Evolutionary conservation across 92 coral and sea anemone species (phyloP).

Genomic region (Bergia puertoricense): DNA sequence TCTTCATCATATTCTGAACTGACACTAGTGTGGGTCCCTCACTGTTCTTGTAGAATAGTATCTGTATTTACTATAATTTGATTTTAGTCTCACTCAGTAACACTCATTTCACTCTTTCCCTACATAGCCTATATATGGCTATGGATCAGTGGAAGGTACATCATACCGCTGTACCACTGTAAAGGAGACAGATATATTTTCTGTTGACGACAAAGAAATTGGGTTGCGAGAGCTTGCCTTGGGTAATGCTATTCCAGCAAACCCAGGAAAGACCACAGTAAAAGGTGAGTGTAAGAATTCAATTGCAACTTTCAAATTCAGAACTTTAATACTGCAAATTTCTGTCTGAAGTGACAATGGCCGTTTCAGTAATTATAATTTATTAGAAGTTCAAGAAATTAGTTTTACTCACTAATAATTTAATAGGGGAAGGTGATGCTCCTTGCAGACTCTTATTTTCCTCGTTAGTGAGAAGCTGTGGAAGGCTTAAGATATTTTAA

Average conservation of each 20-base stretch:
- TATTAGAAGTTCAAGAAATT: no score
- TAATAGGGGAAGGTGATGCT: no score
- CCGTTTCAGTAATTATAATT: neutral
- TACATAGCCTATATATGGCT: conserved; percentile 87
- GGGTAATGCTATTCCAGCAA: conserved; percentile 83
- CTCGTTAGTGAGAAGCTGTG: no score
- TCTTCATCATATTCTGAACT: no score
- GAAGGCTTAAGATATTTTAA: no score
- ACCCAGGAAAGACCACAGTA: conserved; percentile 78
- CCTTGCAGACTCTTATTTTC: no score
- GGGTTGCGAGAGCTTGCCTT: conserved; percentile 91
- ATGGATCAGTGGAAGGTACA: conserved; percentile 88
- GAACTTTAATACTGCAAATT: no score
- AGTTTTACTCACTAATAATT: no score
- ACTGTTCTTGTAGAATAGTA: no score
- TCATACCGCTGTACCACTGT: conserved; percentile 76
- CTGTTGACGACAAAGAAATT: conserved; percentile 93
- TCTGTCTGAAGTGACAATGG: no score
- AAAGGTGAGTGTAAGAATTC: conserved; percentile 54
- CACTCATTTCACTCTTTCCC: neutral
- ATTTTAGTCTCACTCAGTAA: neutral
- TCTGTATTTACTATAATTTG: neutral
- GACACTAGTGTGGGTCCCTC: no score
- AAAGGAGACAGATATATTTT: conserved; percentile 88
- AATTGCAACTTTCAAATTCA: no score